phyloP scores from a whole-genome alignment of 2,797 vertebrate genomes.

The Rhynchonycteris naso region DNA sequence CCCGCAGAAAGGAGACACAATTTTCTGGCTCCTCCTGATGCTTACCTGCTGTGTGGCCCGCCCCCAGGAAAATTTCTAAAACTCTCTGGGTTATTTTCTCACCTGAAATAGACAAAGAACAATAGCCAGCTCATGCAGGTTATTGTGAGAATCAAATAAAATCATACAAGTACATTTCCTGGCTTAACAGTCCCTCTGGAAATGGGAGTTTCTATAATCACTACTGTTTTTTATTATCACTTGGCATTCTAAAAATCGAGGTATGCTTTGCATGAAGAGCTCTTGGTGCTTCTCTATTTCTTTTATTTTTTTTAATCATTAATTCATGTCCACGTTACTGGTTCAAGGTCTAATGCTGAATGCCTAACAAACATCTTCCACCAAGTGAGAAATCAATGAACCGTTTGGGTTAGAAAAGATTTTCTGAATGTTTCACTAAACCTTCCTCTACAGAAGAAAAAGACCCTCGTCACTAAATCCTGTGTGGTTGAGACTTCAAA shows the following conservation, averaged over 20 bases:
- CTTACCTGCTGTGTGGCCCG: constrained; percentile 62
- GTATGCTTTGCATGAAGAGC: neutral
- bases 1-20: neutral
- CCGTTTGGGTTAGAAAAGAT: neutral
- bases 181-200: neutral
- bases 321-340: neutral
- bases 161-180: neutral
- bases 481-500: neutral
- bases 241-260: constrained; percentile 6
- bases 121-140: neutral
- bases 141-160: constrained; percentile 32
- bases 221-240: neutral
- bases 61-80: constrained; percentile 57
- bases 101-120: neutral
- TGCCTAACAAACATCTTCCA: neutral
- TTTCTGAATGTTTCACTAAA: constrained; percentile 15
- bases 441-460: neutral
- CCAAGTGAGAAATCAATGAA: constrained; percentile 33
- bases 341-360: constrained; percentile 3
- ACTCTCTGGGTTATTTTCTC: constrained; percentile 48
- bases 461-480: neutral
- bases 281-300: neutral
- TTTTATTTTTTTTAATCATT: neutral
- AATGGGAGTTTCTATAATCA: neutral
- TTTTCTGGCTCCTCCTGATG: constrained; percentile 41